Evolutionary conservation across 2,797 vertebrate genomes (phyloP).

Genomic region (Ispidina picta): DNA sequence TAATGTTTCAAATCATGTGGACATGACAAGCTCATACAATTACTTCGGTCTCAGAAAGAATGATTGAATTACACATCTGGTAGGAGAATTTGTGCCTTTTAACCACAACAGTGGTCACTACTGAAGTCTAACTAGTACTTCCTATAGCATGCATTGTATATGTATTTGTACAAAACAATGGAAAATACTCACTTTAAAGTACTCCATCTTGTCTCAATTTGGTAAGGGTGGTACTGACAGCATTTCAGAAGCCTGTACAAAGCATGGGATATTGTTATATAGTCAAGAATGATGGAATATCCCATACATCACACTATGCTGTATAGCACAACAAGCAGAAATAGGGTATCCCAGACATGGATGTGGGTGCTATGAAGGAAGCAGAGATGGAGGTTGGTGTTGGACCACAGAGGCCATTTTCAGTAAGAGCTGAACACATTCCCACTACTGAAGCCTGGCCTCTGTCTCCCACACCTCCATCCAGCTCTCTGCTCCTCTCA

Average conservation of each 20-base stretch:
- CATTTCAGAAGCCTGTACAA: neutral
- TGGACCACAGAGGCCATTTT: neutral
- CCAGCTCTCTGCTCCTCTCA: neutral
- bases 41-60: neutral
- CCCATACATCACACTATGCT: no score
- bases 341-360: neutral
- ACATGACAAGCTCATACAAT: neutral
- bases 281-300: neutral
- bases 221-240: neutral
- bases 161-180: neutral
- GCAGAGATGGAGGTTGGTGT: neutral
- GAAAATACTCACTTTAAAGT: neutral
- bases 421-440: neutral
- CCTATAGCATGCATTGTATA: neutral
- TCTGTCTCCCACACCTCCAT: neutral
- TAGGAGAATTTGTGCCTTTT: neutral
- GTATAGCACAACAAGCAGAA: neutral
- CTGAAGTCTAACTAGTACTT: neutral
- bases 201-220: neutral
- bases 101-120: neutral
- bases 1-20: neutral
- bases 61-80: neutral
- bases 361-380: rapidly evolving
- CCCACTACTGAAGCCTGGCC: rapidly evolving
- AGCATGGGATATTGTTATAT: neutral